These are phyloP conservation scores for Trachops cirrhosus DNA, from an alignment of 2,797 vertebrate species.

Conservation along the genomic window DNA sequence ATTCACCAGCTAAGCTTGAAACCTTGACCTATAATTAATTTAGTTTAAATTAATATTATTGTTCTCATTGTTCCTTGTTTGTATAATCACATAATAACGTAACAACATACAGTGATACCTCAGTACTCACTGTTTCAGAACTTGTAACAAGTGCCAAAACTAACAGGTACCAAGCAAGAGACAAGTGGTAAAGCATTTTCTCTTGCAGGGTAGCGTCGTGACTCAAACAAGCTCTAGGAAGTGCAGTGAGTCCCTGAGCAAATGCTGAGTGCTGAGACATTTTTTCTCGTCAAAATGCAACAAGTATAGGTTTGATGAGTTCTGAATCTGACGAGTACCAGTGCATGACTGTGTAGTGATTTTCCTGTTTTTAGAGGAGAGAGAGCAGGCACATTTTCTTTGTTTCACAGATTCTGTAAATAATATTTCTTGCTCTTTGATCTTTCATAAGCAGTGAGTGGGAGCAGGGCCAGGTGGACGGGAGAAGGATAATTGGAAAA, in stretches of 20 bases:
- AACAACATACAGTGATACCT: not conserved
- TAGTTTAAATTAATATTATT: conserved; percentile 38
- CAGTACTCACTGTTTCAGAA: not conserved
- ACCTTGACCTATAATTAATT: not conserved
- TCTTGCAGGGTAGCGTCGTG: too few species aligned
- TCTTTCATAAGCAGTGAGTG: not conserved
- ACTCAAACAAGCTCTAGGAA: too few species aligned
- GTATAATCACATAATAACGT: not conserved
- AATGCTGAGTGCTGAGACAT: too few species aligned
- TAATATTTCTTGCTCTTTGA: not conserved
- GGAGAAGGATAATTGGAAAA: conserved; percentile 20
- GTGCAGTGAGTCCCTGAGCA: too few species aligned
- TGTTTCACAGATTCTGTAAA: not conserved
- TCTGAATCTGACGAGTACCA: too few species aligned
- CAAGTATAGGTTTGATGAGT: too few species aligned
- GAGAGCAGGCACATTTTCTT: not conserved
- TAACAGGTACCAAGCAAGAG: too few species aligned
- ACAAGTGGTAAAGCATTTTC: too few species aligned
- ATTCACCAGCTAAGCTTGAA: not conserved
- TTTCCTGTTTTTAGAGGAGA: not conserved
- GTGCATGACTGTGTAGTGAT: not conserved
- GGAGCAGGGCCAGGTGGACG: not conserved
- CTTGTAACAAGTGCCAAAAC: too few species aligned
- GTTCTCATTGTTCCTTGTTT: not conserved
- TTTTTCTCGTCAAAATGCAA: too few species aligned